phyloP scores from a whole-genome alignment of 2,113 vertebrate genomes.

The Mandrillus leucophaeus region DNA sequence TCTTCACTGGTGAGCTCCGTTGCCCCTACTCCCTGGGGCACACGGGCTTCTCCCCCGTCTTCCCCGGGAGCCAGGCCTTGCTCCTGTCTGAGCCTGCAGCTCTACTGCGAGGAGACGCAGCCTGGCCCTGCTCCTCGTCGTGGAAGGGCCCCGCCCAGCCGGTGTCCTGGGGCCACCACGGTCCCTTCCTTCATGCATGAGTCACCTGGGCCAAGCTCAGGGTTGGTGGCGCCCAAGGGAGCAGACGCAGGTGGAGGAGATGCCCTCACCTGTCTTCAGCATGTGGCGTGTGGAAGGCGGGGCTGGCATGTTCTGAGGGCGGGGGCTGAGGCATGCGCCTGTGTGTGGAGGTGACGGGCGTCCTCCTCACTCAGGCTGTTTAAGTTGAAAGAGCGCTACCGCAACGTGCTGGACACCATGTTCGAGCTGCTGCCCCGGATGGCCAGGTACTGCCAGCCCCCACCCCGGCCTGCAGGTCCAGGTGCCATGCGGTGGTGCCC shows the following conservation, averaged over 20 bases:
- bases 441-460: slow-evolving; percentile 89
- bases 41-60: rapidly evolving
- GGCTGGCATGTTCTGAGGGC: not conserved
- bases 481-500: not conserved
- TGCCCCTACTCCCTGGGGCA: not conserved
- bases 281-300: rapidly evolving
- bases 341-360: rapidly evolving
- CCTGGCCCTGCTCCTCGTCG: not conserved
- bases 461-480: not conserved
- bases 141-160: rapidly evolving
- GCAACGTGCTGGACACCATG: slow-evolving; percentile 98
- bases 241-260: not conserved
- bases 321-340: rapidly evolving
- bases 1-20: rapidly evolving
- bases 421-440: slow-evolving; percentile 97
- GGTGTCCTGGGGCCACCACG: rapidly evolving
- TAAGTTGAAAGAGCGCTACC: slow-evolving; percentile 96
- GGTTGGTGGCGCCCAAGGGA: not conserved
- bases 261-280: rapidly evolving
- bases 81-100: not conserved
- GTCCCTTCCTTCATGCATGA: rapidly evolving
- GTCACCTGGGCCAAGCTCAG: not conserved
- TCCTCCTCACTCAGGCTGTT: slow-evolving; percentile 88
- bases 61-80: not conserved
- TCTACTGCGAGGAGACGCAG: too few relatives aligned